phyloP scores from a whole-genome alignment of 2,888 invertebrate species.

The Oscheius myriophilus region DNA sequence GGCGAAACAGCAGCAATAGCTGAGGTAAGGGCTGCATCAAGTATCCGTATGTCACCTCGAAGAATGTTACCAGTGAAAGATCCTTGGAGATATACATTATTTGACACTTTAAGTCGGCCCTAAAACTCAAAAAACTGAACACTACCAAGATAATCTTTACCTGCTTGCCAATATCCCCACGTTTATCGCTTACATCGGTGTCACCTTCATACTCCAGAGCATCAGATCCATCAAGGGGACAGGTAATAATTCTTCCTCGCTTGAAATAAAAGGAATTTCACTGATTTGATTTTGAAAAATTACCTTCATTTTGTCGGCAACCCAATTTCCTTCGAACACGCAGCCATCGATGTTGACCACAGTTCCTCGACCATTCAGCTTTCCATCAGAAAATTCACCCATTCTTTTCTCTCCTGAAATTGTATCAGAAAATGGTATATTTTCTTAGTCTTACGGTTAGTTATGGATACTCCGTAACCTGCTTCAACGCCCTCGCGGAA shows the following conservation, averaged over 20 bases:
- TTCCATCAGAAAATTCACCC: conserved; percentile 22
- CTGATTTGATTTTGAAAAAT: too few species aligned
- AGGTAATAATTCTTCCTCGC: conserved; percentile 12
- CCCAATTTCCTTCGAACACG: conserved; percentile 21
- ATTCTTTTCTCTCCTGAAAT: conserved; percentile 23
- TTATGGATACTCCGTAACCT: conserved; percentile 17
- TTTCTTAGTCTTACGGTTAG: conserved; percentile 8
- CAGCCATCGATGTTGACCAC: conserved; percentile 22
- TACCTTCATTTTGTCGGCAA: conserved; percentile 18
- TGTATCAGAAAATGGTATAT: background rate
- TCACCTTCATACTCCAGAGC: conserved; percentile 24
- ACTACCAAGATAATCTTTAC: background rate
- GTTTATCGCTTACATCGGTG: background rate
- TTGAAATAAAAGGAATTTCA: background rate
- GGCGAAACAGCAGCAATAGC: conserved; percentile 6
- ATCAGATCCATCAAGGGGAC: conserved; percentile 1
- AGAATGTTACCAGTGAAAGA: conserved; percentile 21
- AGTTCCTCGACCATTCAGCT: conserved; percentile 16
- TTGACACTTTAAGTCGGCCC: conserved; percentile 14
- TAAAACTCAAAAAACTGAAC: background rate
- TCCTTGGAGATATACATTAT: conserved; percentile 10
- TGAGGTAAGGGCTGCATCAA: conserved; percentile 6
- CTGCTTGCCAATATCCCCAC: conserved; percentile 18
- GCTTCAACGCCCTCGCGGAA: background rate
- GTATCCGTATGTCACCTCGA: conserved; percentile 9